These are phyloP conservation scores for Lemur catta DNA, from an alignment of 2,797 vertebrate genomes.

Conservation along the genomic window DNA sequence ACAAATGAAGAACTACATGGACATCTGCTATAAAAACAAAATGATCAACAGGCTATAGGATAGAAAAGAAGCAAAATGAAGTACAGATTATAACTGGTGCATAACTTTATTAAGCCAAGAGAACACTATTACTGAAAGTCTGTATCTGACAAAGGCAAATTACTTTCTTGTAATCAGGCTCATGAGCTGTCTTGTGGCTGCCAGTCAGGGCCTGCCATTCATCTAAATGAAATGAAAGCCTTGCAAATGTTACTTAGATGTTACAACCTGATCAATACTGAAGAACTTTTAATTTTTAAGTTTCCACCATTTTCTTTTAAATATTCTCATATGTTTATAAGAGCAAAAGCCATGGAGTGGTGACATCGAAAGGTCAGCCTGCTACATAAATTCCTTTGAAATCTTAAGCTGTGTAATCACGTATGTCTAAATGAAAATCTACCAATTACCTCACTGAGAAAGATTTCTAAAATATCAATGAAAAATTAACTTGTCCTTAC, in stretches of 20 bases:
- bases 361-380: slow-evolving; percentile 74
- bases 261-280: slow-evolving; percentile 79
- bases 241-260: slow-evolving; percentile 84
- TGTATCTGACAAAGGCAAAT: slow-evolving; percentile 83
- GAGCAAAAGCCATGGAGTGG: slow-evolving; percentile 73
- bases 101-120: slow-evolving; percentile 85
- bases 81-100: slow-evolving; percentile 80
- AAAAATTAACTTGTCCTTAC: slow-evolving; percentile 64
- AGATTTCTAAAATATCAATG: slow-evolving; percentile 71
- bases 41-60: slow-evolving; percentile 75
- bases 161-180: slow-evolving; percentile 82
- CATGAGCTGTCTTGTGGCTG: slow-evolving; percentile 78
- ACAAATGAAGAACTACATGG: slow-evolving; percentile 81
- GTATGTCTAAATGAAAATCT: slow-evolving; percentile 62
- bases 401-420: slow-evolving; percentile 55
- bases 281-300: slow-evolving; percentile 81
- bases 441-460: slow-evolving; percentile 58
- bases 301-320: slow-evolving; percentile 80
- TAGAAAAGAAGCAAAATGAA: slow-evolving; percentile 82
- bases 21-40: slow-evolving; percentile 81
- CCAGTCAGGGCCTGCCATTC: slow-evolving; percentile 81
- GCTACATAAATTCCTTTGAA: slow-evolving; percentile 73
- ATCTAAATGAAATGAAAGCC: slow-evolving; percentile 81
- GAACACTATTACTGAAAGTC: slow-evolving; percentile 80
- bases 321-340: slow-evolving; percentile 76